Conservation (phyloP, 2,888 invertebrate species). For the Chalcosyrphus nemorum region DNA sequence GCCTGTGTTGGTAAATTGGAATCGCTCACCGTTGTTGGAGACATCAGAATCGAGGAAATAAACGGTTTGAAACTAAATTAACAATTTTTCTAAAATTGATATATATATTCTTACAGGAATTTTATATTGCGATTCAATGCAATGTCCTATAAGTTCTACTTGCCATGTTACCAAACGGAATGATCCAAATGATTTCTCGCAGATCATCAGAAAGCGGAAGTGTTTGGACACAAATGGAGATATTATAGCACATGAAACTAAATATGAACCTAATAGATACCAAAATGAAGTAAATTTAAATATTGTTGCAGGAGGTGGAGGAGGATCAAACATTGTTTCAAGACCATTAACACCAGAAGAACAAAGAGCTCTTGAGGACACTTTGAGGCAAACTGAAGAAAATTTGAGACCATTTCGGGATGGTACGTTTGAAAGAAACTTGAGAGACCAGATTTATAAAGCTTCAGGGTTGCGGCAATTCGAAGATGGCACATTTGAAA, state of each 20-base stretch:
- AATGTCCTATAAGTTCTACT: conserved; percentile 14
- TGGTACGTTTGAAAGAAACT: neutral
- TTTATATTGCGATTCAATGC: conserved; percentile 44
- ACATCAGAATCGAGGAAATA: neutral
- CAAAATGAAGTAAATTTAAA: conserved; percentile 3
- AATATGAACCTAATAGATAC: conserved; percentile 1
- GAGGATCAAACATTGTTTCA: neutral
- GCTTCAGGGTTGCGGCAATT: neutral
- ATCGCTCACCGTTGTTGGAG: conserved; percentile 7
- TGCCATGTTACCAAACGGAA: conserved; percentile 46
- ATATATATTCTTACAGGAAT: conserved; percentile 2
- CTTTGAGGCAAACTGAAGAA: neutral
- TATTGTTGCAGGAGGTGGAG: conserved; percentile 15
- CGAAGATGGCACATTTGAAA: neutral
- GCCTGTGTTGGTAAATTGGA: neutral
- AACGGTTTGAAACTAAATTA: neutral
- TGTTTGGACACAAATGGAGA: conserved; percentile 10
- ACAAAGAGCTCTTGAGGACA: conserved; percentile 11
- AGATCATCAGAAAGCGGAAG: conserved; percentile 19
- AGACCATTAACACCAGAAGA: conserved; percentile 49
- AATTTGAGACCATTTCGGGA: neutral
- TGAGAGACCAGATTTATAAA: neutral
- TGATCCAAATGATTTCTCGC: conserved; percentile 25
- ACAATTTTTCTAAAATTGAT: neutral
- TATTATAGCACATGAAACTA: neutral